Evolutionary conservation across 2,113 vertebrate genomes (phyloP), one percentile per base, ranked within the genome.

Genomic region (Micronycteris hirsuta): DNA sequence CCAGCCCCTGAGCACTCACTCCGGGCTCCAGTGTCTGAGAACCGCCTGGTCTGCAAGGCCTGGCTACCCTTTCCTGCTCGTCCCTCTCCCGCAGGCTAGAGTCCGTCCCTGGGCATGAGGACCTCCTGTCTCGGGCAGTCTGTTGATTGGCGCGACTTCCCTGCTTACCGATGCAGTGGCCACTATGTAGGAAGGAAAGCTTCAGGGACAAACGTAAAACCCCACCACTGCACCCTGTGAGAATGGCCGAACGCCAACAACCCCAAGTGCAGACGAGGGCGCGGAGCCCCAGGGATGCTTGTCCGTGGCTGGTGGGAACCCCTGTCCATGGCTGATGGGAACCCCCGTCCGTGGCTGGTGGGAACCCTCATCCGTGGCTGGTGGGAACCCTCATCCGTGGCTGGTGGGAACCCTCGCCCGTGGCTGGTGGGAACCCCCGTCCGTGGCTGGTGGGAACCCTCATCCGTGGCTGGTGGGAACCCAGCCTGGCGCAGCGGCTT

Each of bases 91-190:
- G 33, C n/a, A 0, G 52, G 49, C 36, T 11, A 0, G 49, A 7
- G 3, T 8, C 45, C 43, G 26, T 11, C 45, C 74, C 58, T 7
- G 15, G 14, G 43, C 36, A 28, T 0, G 16, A 77, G 26, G 26
- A 7, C 31, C 12, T 41, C 12, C 1, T 28, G 15, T 49, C 11
- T 6, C 45, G 7, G 54, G n/a, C 20, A 19, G 43, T 6, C 15
- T 38, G 0, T 0, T 0, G 0, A 4, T 0, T 22, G 45, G 38
- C 1, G 10, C 36, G 9, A 3, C 1, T 36, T 56, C 15, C 22
- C 45, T 31, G 1, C 47, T 10, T 28, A 24, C 7, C 13, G 36
- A 14, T 24, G 1, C 1, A 20, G 1, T 0, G 15, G 13, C 16
- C 58, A 36, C 58, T 1, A 11, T 5, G 19, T 0, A 47, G 14